A percentile compares a stretch with the other conserved stretches of the same genome.
Evolutionary conservation across 2,888 invertebrate species (phyloP).

Genomic region (Eupithecia pulchellata): DNA sequence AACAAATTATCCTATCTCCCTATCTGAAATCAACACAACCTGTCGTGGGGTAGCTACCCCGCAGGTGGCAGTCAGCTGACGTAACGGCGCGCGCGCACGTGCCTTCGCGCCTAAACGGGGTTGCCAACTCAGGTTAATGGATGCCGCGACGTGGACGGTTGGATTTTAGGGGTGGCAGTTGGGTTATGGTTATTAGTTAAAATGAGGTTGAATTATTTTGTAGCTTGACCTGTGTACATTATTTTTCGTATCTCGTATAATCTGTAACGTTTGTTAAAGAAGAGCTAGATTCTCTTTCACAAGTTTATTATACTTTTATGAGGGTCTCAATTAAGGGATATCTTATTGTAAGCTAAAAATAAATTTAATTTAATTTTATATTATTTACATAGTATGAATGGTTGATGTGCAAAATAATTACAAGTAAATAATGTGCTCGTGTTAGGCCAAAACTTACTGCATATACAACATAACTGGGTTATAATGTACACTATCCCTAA

Average conservation of each 20-base stretch:
- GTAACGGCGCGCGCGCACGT: slow-evolving; percentile 74
- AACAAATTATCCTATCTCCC: slow-evolving; percentile 25
- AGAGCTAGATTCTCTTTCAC: too few species aligned
- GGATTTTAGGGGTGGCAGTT: slow-evolving; percentile 20
- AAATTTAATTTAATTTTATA: too few species aligned
- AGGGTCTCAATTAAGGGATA: too few species aligned
- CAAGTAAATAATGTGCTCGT: background rate
- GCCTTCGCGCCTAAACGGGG: slow-evolving; percentile 61
- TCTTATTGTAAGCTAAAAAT: too few species aligned
- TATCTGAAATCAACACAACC: slow-evolving; percentile 44
- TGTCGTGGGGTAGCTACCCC: slow-evolving; percentile 63
- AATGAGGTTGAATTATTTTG: background rate
- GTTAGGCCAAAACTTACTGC: background rate
- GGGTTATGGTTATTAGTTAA: background rate
- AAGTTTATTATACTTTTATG: too few species aligned
- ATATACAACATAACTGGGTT: too few species aligned
- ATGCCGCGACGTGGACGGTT: slow-evolving; percentile 29
- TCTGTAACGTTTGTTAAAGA: too few species aligned
- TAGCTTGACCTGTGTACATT: background rate
- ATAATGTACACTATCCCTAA: too few species aligned
- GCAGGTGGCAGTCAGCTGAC: slow-evolving; percentile 72
- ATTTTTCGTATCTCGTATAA: too few species aligned
- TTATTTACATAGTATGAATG: too few species aligned
- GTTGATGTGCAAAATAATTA: background rate
- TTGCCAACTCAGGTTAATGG: background rate